A percentile compares a stretch with the other conserved stretches of the same genome.
Evolutionary conservation across 2,113 vertebrate species (phyloP).

Genomic region (Aptenodytes patagonicus): DNA sequence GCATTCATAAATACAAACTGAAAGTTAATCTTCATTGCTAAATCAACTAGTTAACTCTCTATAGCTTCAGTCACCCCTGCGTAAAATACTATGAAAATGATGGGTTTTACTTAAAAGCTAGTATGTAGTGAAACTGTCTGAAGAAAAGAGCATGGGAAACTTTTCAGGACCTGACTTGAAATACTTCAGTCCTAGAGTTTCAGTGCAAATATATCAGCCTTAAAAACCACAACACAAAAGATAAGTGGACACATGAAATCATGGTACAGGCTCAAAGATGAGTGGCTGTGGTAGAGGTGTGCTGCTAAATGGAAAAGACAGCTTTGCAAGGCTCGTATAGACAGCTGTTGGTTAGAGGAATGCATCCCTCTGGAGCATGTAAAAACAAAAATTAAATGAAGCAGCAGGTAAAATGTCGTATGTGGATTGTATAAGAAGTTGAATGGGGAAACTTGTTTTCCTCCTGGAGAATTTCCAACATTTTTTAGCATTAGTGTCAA

Average conservation of each 20-base stretch:
- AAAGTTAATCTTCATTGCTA: neutral
- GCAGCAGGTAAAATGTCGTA: neutral
- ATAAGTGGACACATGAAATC: neutral
- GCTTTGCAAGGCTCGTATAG: neutral
- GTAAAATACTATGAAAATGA: neutral
- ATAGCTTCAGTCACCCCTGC: neutral
- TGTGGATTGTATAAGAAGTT: neutral
- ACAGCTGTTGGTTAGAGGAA: neutral
- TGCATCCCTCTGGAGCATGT: neutral
- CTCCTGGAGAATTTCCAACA: neutral
- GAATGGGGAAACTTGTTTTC: neutral
- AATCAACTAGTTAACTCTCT: neutral
- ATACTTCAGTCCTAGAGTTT: neutral
- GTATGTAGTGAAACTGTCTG: neutral
- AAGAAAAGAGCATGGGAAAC: neutral
- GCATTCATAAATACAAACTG: neutral
- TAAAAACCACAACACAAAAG: neutral
- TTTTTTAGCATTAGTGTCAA: neutral
- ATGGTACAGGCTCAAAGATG: neutral
- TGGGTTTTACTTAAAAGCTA: neutral
- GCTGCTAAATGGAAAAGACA: neutral
- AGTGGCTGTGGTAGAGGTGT: neutral
- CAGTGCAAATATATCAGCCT: neutral
- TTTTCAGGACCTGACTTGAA: neutral
- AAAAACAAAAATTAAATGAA: neutral